Percentiles rank a stretch among this genome's conserved stretches.
Conservation (phyloP, 2,888 invertebrate genomes). For the Anoplius nigerrimus region DNA sequence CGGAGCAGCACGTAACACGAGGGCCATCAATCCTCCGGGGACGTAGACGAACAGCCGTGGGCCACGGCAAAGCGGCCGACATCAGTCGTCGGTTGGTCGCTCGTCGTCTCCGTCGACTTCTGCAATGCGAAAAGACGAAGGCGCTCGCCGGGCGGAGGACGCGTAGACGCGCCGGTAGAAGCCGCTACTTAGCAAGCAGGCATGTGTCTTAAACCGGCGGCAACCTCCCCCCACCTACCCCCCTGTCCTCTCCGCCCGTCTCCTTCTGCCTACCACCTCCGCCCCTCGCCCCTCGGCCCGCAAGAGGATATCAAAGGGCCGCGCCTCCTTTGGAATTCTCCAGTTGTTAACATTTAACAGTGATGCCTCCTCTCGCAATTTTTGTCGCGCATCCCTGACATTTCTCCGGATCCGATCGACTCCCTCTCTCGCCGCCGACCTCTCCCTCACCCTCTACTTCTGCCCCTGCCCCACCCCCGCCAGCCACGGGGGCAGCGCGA, state of each 20-base stretch:
- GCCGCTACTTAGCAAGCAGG: conserved; percentile 65
- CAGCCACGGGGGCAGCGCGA: conserved; percentile 7
- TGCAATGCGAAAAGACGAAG: conserved; percentile 43
- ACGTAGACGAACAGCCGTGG: conserved; percentile 72
- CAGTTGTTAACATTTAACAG: conserved; percentile 67
- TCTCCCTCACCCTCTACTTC: neutral
- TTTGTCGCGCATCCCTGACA: conserved; percentile 47
- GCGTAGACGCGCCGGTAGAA: conserved; percentile 60
- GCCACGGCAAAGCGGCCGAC: conserved; percentile 70
- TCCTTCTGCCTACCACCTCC: neutral
- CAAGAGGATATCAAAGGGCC: conserved; percentile 48
- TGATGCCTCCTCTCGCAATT: conserved; percentile 54
- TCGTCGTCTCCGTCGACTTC: conserved; percentile 46
- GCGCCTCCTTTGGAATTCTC: conserved; percentile 61
- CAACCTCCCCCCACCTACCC: conserved; percentile 12
- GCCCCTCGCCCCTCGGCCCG: conserved; percentile 28
- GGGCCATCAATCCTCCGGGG: conserved; percentile 71
- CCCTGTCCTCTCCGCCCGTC: neutral
- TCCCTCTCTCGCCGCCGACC: conserved; percentile 11
- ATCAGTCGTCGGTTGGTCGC: conserved; percentile 58
- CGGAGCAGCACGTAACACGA: conserved; percentile 52
- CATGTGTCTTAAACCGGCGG: conserved; percentile 60
- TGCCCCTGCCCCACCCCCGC: neutral
- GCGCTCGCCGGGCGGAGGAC: conserved; percentile 37
- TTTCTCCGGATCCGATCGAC: conserved; percentile 2